Base-by-base conservation (phyloP, 2,797 vertebrate genomes). In the Xyrichtys novacula region DNA sequence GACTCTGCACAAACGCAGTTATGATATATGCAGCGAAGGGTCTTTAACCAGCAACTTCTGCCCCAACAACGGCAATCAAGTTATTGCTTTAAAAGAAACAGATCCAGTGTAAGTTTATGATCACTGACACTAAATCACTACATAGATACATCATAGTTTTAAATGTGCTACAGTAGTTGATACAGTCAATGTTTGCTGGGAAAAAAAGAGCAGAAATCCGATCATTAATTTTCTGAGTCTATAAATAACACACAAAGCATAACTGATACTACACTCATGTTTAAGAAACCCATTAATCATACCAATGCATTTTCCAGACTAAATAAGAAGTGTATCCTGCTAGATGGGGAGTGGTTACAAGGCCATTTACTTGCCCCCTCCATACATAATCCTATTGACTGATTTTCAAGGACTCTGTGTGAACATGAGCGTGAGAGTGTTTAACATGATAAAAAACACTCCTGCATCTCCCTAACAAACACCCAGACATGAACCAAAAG, bases 371-470 rank as follows among this genome's bases (percentile, higher is more conserved):
- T 50, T 56, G 38, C 69, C 59, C 56, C 28, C 34, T 67, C 50
- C 36, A 67, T 55, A 63, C 36, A 58, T 57, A 65, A 71, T 59
- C 39, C 36, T 28, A 44, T 14, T 38, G 67, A 81, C 49, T 76
- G 67, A 40, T 73, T 81, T 63, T 58, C 28, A 54, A 62, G 28
- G 71, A 34, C 23, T 25, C 19, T 11, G 9, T 62, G 59, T 50
- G 36, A 66, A 38, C 52, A 52, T 38, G 34, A 66, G 29, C 3
- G 1, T 39, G 28, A 28, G 65, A 60, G 48, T 65, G 57, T 69
- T 84, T 62, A 72, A 20, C 57, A 48, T 61, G 53, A 42, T 57
- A 54, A 72, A 58, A 47, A 23, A 63, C 49, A 72, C 55, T 63
- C 40, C 61, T 40, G 17, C 52, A 70, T 40, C 48, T 65, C 22